Percentiles rank a stretch among this genome's conserved stretches.
These are phyloP conservation scores for Cheilosia pagana DNA, from an alignment of 2,888 invertebrate species.

Conservation along the genomic window DNA sequence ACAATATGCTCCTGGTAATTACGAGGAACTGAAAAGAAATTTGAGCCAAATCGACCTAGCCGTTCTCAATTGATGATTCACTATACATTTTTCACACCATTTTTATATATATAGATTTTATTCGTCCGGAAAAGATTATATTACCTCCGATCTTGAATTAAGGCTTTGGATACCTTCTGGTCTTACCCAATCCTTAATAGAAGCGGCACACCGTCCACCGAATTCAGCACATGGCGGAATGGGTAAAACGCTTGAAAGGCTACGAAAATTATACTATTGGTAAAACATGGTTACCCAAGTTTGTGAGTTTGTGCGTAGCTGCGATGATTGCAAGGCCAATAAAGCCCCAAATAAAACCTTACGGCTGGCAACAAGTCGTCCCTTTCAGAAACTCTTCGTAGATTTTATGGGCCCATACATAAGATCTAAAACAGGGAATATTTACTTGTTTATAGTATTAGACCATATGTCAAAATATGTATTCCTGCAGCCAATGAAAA, in stretches of 20 bases:
- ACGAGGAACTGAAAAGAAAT: too few species aligned
- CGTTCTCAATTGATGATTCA: too few species aligned
- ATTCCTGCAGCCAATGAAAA: conserved; percentile 21
- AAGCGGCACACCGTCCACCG: not conserved
- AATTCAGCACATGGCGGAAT: conserved; percentile 47
- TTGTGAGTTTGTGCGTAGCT: too few species aligned
- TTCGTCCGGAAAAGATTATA: conserved; percentile 11
- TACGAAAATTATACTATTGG: conserved; percentile 68
- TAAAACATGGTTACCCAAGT: conserved; percentile 62
- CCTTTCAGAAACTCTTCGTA: conserved; percentile 50
- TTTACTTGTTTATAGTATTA: conserved; percentile 57
- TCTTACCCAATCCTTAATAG: conserved; percentile 19
- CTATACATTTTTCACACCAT: too few species aligned
- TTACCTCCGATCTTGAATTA: not conserved
- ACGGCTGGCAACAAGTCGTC: conserved; percentile 12
- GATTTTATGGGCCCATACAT: conserved; percentile 66
- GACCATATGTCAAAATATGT: conserved; percentile 69
- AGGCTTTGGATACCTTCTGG: conserved; percentile 17
- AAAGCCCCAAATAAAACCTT: conserved; percentile 40
- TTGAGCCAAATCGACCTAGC: too few species aligned
- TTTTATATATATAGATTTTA: too few species aligned
- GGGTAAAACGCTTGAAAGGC: conserved; percentile 37
- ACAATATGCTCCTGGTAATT: too few species aligned
- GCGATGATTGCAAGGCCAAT: conserved; percentile 28
- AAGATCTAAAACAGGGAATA: conserved; percentile 17